Evolutionary conservation across 2,888 invertebrate species (phyloP).

Genomic region (Parapristionchus giblindavisi): DNA sequence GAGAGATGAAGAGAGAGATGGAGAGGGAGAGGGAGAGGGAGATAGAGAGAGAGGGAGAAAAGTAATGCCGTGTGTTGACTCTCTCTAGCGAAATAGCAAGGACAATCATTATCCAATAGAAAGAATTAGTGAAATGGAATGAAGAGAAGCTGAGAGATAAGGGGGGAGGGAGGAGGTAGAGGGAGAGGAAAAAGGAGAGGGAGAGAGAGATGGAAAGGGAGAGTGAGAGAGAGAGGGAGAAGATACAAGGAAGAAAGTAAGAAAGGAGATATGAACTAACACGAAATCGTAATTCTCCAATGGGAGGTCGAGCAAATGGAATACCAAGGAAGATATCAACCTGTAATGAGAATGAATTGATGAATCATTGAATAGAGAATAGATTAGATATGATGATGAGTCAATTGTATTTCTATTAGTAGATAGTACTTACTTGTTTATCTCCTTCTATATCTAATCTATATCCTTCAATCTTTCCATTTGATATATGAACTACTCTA

Average conservation of each 20-base stretch:
- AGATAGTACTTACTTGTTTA: slow-evolving; percentile 40
- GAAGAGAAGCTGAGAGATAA: too few species aligned
- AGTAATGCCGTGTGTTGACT: too few species aligned
- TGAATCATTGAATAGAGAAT: background rate
- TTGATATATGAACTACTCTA: slow-evolving; percentile 45
- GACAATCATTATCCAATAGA: too few species aligned
- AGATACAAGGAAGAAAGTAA: background rate
- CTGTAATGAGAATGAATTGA: background rate
- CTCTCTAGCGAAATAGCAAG: too few species aligned
- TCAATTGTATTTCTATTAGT: background rate
- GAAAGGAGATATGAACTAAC: too few species aligned
- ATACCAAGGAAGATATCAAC: slow-evolving; percentile 59
- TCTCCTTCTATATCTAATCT: slow-evolving; percentile 48
- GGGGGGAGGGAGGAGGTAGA: background rate
- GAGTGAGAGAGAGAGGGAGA: too few species aligned
- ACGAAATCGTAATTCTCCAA: slow-evolving; percentile 61
- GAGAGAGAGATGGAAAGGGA: too few species aligned
- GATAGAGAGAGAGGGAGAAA: too few species aligned
- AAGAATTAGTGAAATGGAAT: slow-evolving; percentile 5
- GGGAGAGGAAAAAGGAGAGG: background rate
- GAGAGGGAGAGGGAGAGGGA: too few species aligned
- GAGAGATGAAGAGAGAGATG: too few species aligned
- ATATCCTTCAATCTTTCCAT: slow-evolving; percentile 55
- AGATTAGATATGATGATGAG: background rate
- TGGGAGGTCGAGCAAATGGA: slow-evolving; percentile 64